Evolutionary conservation across 2,113 vertebrate species (phyloP).

Genomic region (Geococcyx californianus): DNA sequence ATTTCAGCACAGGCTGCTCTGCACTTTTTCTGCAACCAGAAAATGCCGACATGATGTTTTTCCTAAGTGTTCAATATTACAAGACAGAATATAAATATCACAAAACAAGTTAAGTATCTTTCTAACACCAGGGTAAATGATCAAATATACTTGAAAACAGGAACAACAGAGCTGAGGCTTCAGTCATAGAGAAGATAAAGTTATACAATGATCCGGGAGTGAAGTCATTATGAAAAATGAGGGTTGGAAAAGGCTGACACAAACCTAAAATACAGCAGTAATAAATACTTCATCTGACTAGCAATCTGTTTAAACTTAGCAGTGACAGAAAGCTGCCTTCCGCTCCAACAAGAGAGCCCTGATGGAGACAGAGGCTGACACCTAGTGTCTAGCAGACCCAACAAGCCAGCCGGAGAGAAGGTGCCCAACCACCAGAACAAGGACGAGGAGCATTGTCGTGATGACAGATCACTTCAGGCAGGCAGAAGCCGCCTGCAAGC

Average conservation of each 20-base stretch:
- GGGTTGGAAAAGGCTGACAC: slow-evolving; percentile 73
- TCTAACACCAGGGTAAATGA: slow-evolving; percentile 70
- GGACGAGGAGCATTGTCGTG: background rate
- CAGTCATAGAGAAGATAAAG: slow-evolving; percentile 71
- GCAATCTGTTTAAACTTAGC: slow-evolving; percentile 72
- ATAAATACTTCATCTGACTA: slow-evolving; percentile 74
- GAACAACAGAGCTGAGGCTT: slow-evolving; percentile 65
- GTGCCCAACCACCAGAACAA: background rate
- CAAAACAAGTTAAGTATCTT: slow-evolving; percentile 72
- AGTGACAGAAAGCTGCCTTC: slow-evolving; percentile 66
- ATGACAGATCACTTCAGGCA: background rate
- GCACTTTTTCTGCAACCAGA: slow-evolving; percentile 55
- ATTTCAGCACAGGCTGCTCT: slow-evolving; percentile 56
- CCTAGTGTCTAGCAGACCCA: slow-evolving; percentile 66
- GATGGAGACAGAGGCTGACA: slow-evolving; percentile 70
- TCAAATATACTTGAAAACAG: slow-evolving; percentile 70
- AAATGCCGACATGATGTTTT: slow-evolving; percentile 70
- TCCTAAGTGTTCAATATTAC: slow-evolving; percentile 63
- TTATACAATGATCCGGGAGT: slow-evolving; percentile 68
- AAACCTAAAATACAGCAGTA: slow-evolving; percentile 75
- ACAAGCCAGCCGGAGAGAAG: background rate
- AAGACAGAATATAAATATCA: slow-evolving; percentile 71
- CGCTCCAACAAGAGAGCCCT: slow-evolving; percentile 1
- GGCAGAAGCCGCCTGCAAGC: background rate
- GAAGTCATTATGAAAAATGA: slow-evolving; percentile 74